Conservation (phyloP, 2,888 invertebrate species). For the Tanypteryx hageni region DNA sequence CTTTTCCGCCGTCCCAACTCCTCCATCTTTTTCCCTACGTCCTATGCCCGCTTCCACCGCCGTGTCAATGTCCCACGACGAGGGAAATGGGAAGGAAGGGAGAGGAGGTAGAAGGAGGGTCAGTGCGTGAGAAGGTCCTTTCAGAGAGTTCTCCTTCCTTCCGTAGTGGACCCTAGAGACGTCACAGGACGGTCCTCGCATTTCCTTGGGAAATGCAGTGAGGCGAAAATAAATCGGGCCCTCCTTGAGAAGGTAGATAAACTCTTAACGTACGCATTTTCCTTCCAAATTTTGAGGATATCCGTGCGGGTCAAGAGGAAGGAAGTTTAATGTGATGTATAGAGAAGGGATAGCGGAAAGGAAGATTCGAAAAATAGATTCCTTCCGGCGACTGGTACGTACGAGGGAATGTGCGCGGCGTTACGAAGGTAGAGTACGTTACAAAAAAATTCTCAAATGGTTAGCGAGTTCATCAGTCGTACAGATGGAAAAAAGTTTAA, state of each 20-base stretch:
- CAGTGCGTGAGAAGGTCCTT: not conserved
- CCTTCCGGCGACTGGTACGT: not conserved
- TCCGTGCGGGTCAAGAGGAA: not conserved
- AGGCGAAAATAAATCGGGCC: not conserved
- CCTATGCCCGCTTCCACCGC: not conserved
- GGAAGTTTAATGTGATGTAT: not conserved
- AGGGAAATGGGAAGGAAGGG: not conserved
- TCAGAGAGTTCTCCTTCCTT: not conserved
- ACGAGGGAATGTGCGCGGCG: too few relatives aligned
- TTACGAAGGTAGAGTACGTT: too few relatives aligned
- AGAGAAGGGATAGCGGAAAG: not conserved
- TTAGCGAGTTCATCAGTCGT: too few relatives aligned
- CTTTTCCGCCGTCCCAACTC: not conserved
- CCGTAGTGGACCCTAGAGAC: conserved; percentile 36
- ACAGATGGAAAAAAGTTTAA: too few relatives aligned
- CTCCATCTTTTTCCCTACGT: not conserved
- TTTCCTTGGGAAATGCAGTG: not conserved
- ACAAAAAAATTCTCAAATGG: too few relatives aligned
- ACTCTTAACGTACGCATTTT: not conserved
- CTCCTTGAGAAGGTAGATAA: not conserved
- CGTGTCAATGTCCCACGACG: too few relatives aligned
- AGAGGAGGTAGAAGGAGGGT: not conserved
- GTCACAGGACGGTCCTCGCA: conserved; percentile 17
- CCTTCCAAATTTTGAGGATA: conserved; percentile 17
- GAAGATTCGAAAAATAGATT: not conserved